Evolutionary conservation across 2,888 invertebrate genomes (phyloP).

Genomic region (Spialia ferax): DNA sequence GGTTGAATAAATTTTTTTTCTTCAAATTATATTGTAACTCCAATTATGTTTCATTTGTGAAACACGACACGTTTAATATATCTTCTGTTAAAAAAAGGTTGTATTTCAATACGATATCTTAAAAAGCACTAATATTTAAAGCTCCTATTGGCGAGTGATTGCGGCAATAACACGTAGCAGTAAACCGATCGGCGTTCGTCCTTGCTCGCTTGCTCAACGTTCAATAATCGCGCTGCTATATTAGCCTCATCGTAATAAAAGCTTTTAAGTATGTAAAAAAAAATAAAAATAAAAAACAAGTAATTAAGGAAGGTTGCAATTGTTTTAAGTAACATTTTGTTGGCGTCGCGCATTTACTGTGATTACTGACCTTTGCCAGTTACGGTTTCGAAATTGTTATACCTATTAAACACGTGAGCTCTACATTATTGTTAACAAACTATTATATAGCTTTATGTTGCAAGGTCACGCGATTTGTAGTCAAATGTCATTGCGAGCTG

Average conservation of each 20-base stretch:
- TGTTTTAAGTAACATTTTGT: conserved; percentile 57
- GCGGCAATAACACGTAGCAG: conserved; percentile 53
- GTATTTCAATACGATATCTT: conserved; percentile 27
- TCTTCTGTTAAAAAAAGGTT: conserved; percentile 9
- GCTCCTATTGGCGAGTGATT: conserved; percentile 52
- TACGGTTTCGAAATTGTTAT: conserved; percentile 69
- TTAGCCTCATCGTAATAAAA: conserved; percentile 75
- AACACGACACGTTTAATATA: conserved; percentile 16
- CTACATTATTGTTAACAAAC: conserved; percentile 63
- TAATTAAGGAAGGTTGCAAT: conserved; percentile 70
- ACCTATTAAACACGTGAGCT: conserved; percentile 64
- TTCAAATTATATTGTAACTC: conserved; percentile 13
- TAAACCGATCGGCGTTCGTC: conserved; percentile 62
- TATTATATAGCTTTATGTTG: conserved; percentile 43
- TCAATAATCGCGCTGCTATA: conserved; percentile 67
- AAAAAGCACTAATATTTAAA: conserved; percentile 42
- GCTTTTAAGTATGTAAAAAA: conserved; percentile 61
- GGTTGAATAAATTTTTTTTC: conserved; percentile 24
- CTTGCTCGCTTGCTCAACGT: conserved; percentile 76
- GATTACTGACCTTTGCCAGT: conserved; percentile 67
- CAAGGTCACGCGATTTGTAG: conserved; percentile 57
- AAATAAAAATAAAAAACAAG: conserved; percentile 58
- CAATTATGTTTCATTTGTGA: conserved; percentile 30
- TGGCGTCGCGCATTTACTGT: conserved; percentile 53
- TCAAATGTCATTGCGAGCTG: conserved; percentile 63